phyloP scores from a whole-genome alignment of 2,888 invertebrate genomes.

The Apocheima hispidaria region DNA sequence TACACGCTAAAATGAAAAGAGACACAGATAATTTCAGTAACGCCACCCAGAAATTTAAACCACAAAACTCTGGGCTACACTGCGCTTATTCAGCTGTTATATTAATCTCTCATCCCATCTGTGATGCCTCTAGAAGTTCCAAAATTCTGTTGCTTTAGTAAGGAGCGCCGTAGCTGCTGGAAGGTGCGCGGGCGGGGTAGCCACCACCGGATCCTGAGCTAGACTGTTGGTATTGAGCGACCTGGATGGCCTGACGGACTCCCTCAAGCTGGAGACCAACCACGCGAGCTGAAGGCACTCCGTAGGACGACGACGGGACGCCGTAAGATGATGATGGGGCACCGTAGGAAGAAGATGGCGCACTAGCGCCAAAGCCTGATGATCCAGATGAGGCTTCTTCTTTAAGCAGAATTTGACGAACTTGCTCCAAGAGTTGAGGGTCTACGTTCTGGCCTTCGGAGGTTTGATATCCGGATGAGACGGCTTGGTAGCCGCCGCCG shows the following conservation, averaged over 20 bases:
- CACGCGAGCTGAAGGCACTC: slow-evolving; percentile 85
- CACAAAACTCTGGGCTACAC: neutral
- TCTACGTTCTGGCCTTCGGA: slow-evolving; percentile 94
- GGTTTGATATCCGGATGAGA: slow-evolving; percentile 92
- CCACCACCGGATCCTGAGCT: slow-evolving; percentile 75
- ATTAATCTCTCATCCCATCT: slow-evolving; percentile 45
- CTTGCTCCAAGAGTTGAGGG: slow-evolving; percentile 92
- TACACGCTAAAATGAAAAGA: neutral
- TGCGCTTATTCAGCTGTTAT: neutral
- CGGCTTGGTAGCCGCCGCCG: slow-evolving; percentile 91
- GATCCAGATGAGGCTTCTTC: slow-evolving; percentile 89
- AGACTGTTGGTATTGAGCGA: slow-evolving; percentile 93
- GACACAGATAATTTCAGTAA: neutral
- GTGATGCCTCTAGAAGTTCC: slow-evolving; percentile 47
- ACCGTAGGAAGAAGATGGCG: slow-evolving; percentile 89
- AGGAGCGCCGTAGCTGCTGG: slow-evolving; percentile 90
- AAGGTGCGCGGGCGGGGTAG: slow-evolving; percentile 87
- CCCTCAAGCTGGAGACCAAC: slow-evolving; percentile 95
- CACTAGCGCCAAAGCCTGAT: slow-evolving; percentile 87
- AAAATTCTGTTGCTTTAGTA: slow-evolving; percentile 69
- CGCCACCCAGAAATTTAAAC: neutral
- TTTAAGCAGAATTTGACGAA: slow-evolving; percentile 93
- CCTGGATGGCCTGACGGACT: slow-evolving; percentile 94
- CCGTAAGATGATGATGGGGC: slow-evolving; percentile 88
- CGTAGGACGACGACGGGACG: slow-evolving; percentile 86